phyloP scores from a whole-genome alignment of 2,888 invertebrate genomes.

The Cinara cedri region DNA sequence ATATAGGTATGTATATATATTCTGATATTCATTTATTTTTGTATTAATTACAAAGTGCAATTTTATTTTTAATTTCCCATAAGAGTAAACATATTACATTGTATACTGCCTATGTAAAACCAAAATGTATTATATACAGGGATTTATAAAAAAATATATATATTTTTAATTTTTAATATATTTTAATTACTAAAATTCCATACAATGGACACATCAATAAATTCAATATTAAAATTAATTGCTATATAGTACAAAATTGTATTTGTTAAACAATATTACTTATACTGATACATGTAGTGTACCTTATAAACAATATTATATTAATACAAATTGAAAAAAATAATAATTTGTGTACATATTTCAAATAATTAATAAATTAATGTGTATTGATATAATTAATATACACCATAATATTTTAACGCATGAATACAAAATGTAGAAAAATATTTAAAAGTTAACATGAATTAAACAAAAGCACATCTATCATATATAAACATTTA shows the following conservation, averaged over 20 bases:
- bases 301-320: constrained; percentile 28
- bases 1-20: constrained; percentile 14
- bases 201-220: neutral
- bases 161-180: neutral
- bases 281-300: constrained; percentile 1
- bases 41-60: constrained; percentile 10
- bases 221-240: neutral
- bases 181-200: neutral
- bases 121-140: neutral
- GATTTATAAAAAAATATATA: constrained; percentile 19
- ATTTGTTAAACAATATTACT: neutral
- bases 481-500: constrained; percentile 5
- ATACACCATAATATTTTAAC: constrained; percentile 29
- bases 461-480: constrained; percentile 29
- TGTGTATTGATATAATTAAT: constrained; percentile 37
- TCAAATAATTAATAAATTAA: constrained; percentile 26
- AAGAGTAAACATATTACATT: constrained; percentile 36
- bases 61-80: constrained; percentile 18
- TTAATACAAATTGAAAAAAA: neutral
- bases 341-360: constrained; percentile 18
- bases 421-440: constrained; percentile 48
- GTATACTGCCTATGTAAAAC: constrained; percentile 8
- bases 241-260: constrained; percentile 16
- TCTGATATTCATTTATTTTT: constrained; percentile 8
- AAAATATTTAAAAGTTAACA: constrained; percentile 49